A percentile compares a stretch with the other conserved stretches of the same genome.
These are phyloP conservation scores for Caenorhabditis angaria DNA, from an alignment of 2,888 invertebrate species.

Conservation along the genomic window DNA sequence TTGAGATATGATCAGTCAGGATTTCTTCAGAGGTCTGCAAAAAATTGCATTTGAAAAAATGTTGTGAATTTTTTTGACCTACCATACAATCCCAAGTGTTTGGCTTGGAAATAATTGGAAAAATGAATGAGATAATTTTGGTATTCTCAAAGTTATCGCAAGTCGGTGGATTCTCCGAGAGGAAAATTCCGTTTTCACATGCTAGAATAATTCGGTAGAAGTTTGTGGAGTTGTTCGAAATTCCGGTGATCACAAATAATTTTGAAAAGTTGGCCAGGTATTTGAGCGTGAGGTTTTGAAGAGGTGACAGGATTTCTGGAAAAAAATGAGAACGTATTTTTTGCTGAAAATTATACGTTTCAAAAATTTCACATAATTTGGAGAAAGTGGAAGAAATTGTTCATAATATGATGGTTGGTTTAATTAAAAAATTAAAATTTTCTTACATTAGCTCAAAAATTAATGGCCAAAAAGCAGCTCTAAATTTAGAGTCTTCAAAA, in stretches of 20 bases:
- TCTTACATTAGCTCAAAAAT: too few species aligned
- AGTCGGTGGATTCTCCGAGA: slow-evolving; percentile 23
- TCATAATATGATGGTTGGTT: too few species aligned
- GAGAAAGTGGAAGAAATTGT: too few species aligned
- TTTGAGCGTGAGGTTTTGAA: slow-evolving; percentile 28
- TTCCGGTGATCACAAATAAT: slow-evolving; percentile 38
- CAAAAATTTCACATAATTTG: too few species aligned
- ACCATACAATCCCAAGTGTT: slow-evolving; percentile 5
- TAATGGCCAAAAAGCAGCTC: too few species aligned
- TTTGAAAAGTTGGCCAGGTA: slow-evolving; percentile 37
- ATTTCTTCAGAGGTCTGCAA: slow-evolving; percentile 11
- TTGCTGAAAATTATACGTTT: too few species aligned
- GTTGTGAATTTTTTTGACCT: slow-evolving; percentile 12
- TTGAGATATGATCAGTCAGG: slow-evolving; percentile 34
- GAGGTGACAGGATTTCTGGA: slow-evolving; percentile 30
- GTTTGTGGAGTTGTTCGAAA: slow-evolving; percentile 14
- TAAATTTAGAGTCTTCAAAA: too few species aligned
- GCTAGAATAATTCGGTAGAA: slow-evolving; percentile 26
- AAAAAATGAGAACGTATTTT: too few species aligned
- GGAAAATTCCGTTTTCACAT: slow-evolving; percentile 24
- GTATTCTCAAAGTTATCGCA: slow-evolving; percentile 18
- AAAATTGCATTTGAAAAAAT: not conserved
- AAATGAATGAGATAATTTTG: slow-evolving; percentile 28
- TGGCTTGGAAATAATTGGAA: slow-evolving; percentile 14
- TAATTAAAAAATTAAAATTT: too few species aligned